Conservation (phyloP, 2,797 vertebrate species). For the Mormyrus hasselquistii region DNA sequence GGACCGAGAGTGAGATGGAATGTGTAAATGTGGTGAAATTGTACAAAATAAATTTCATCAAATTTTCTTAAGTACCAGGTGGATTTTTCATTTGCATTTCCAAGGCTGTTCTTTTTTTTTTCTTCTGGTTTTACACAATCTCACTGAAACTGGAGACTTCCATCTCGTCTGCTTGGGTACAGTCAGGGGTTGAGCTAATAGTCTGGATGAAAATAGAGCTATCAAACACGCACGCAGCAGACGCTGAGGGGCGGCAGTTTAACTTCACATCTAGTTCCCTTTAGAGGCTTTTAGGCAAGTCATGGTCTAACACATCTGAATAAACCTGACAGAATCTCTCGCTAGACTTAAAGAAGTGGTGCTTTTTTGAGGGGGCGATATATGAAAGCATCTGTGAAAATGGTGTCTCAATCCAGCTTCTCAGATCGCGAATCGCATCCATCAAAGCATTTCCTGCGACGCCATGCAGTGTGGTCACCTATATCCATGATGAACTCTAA, state of each 20-base stretch:
- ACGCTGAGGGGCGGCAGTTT: neutral
- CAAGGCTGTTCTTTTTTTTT: neutral
- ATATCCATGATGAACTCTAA: neutral
- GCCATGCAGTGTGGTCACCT: neutral
- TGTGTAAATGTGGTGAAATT: neutral
- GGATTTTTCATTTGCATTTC: neutral
- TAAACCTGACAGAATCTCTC: conserved; percentile 2
- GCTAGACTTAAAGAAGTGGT: neutral
- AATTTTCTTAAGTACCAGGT: neutral
- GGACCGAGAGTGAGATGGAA: neutral
- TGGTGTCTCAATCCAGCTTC: neutral
- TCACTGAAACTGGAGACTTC: neutral
- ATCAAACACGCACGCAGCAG: conserved; percentile 4
- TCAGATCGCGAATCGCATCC: neutral
- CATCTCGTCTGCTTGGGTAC: neutral
- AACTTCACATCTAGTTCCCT: neutral
- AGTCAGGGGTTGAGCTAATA: neutral
- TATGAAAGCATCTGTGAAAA: neutral
- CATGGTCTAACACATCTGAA: conserved; percentile 8
- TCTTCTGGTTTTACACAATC: neutral
- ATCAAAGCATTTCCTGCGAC: neutral
- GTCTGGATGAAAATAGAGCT: conserved; percentile 9
- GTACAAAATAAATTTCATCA: neutral
- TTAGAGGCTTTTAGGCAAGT: conserved; percentile 11
- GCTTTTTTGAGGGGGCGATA: neutral